Conservation (phyloP, 2,888 invertebrate genomes). For the Dinocampus coccinellae region DNA sequence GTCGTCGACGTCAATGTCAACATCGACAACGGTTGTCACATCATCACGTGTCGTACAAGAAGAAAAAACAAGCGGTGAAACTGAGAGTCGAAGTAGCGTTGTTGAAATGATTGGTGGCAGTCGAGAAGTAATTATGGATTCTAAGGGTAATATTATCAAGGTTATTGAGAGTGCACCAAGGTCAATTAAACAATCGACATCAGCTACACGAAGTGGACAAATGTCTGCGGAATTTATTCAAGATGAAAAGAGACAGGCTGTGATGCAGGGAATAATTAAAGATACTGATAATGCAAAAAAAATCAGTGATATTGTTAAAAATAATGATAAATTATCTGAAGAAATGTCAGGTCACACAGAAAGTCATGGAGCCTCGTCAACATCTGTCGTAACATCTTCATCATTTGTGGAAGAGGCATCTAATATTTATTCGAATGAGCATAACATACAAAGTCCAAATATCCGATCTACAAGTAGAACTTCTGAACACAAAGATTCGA, state of each 20-base stretch:
- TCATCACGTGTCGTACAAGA: slow-evolving; percentile 60
- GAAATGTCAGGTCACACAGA: slow-evolving; percentile 33
- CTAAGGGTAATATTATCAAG: slow-evolving; percentile 59
- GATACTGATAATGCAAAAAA: slow-evolving; percentile 4
- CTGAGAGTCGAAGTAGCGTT: slow-evolving; percentile 55
- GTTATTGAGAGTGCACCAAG: slow-evolving; percentile 54
- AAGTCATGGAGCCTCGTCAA: slow-evolving; percentile 38
- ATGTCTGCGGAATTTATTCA: slow-evolving; percentile 55
- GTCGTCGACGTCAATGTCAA: slow-evolving; percentile 41
- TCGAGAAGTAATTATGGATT: slow-evolving; percentile 60
- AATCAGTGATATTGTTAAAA: background rate
- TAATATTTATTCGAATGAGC: slow-evolving; percentile 24
- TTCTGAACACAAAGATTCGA: slow-evolving; percentile 51
- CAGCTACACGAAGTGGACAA: slow-evolving; percentile 43
- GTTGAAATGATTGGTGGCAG: slow-evolving; percentile 57
- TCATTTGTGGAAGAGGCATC: slow-evolving; percentile 36
- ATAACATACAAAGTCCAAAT: slow-evolving; percentile 22
- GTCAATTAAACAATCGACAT: slow-evolving; percentile 41
- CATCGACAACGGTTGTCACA: slow-evolving; percentile 45
- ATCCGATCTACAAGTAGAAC: slow-evolving; percentile 46
- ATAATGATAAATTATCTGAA: background rate
- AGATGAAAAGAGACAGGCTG: slow-evolving; percentile 50
- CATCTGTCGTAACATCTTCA: slow-evolving; percentile 45
- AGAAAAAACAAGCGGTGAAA: slow-evolving; percentile 52
- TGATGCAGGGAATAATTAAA: slow-evolving; percentile 27